These are phyloP conservation scores for Pandemis cinnamomeana DNA, from an alignment of 2,888 invertebrate species.

Conservation along the genomic window DNA sequence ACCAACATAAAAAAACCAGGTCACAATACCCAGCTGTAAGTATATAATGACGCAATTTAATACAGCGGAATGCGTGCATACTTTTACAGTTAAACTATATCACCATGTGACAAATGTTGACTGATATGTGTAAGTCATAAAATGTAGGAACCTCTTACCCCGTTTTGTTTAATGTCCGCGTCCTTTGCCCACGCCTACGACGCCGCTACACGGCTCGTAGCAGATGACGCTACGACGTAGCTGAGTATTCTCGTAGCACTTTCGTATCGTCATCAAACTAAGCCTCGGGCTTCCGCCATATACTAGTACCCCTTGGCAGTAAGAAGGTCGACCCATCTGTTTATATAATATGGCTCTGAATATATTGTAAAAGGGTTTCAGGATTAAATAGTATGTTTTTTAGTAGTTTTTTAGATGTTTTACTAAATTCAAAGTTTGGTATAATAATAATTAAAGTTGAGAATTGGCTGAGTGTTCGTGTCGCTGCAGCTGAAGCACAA, in stretches of 20 bases:
- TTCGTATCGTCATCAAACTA: background rate
- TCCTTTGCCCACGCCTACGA: constrained; percentile 2
- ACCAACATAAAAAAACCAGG: too few species aligned
- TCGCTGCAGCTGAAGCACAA: too few species aligned
- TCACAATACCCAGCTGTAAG: too few species aligned
- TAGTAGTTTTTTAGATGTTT: too few species aligned
- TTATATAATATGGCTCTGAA: too few species aligned
- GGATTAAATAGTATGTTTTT: too few species aligned
- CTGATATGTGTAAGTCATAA: background rate
- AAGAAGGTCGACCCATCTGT: too few species aligned
- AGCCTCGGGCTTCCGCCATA: background rate
- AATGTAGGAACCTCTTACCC: background rate
- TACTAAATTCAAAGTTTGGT: too few species aligned
- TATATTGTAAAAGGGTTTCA: too few species aligned
- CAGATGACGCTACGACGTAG: constrained; percentile 4
- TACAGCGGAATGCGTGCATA: background rate
- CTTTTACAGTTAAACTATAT: background rate
- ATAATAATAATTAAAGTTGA: too few species aligned
- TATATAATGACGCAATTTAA: background rate
- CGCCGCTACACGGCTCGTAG: constrained; percentile 3
- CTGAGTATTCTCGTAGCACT: constrained; percentile 5
- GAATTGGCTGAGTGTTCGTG: too few species aligned
- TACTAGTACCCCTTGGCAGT: background rate
- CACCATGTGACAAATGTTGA: background rate
- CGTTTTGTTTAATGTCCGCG: constrained; percentile 4